Base-by-base conservation (phyloP, 2,113 vertebrate genomes). In the Poeciliopsis occidentalis region DNA sequence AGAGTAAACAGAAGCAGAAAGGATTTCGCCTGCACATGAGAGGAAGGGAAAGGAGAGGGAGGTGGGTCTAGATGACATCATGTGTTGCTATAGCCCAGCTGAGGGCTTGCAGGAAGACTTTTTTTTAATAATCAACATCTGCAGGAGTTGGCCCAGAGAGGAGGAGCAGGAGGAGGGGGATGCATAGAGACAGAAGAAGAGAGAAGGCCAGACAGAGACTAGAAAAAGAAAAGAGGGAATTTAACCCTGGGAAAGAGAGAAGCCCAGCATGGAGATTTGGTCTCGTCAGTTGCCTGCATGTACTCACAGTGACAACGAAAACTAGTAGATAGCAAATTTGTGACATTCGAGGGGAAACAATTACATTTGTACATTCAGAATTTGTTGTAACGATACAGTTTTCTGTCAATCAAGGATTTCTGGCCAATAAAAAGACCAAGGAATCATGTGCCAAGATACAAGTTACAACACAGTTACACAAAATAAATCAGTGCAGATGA, bases 81-180 rank as follows among this genome's bases (percentile, higher is more conserved):
- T 94, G 90, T 94, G 93, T 93, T 94, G 92, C 94, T 94, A 93
- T 91, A 92, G 91, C 89, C 90, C 91, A 93, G 92, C 92, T 93
- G 92, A 89, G 90, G 88, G 79, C 91, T 85, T 90, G 90, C 90
- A 93, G 87, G 89, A 91, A 92, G 91, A 90, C 75, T 91, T 87
- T 92, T 92, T 64, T 64, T 64, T 72, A 11, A 90, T 93, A 88
- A 76, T 75, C 83, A 93, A 93, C 89, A 89, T 93, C 90, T 93
- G 92, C 87, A 92, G 82, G 78, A 82, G 79, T 62, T 27, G 69
- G 69, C 69, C 69, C 80, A 64, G 83, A 74, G 66, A 88, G 80
- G 79, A 87, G 69, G 31, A 57, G 27, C 22, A 22, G 26, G 41
- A 22, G 22, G 12, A 19, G 31, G 34, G 34, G 8, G 37, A 5